phyloP scores from a whole-genome alignment of 2,888 invertebrate species.

The Amiota minor region DNA sequence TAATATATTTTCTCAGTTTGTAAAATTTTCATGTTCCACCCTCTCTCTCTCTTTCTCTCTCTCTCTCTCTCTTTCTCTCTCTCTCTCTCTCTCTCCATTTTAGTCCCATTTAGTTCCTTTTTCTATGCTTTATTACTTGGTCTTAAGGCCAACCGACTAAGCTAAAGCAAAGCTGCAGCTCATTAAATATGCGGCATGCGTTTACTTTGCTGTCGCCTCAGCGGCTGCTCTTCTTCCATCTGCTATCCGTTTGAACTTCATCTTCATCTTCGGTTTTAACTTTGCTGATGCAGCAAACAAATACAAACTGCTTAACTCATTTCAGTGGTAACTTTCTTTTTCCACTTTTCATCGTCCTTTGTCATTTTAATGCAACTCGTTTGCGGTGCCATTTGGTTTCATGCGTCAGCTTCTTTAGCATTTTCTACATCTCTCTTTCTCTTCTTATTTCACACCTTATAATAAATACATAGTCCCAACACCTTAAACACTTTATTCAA shows the following conservation, averaged over 20 bases:
- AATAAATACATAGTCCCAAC: background rate
- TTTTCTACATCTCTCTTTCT: background rate
- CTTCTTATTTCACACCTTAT: background rate
- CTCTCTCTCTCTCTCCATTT: too few relatives aligned
- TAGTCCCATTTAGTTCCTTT: too few relatives aligned
- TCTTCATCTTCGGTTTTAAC: background rate
- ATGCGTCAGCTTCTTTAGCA: background rate
- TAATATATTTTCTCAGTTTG: too few relatives aligned
- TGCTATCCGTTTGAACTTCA: background rate
- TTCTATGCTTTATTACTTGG: too few relatives aligned
- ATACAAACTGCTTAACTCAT: background rate
- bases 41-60: too few relatives aligned
- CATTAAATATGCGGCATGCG: conserved; percentile 22
- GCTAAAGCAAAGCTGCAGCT: background rate
- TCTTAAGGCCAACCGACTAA: too few relatives aligned
- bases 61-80: too few relatives aligned
- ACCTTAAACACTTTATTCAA: background rate
- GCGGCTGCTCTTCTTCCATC: background rate
- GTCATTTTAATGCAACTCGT: conserved; percentile 12
- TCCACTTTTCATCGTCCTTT: background rate
- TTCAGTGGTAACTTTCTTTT: background rate
- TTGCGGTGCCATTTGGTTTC: conserved; percentile 16
- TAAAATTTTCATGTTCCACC: too few relatives aligned
- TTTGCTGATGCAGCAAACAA: conserved; percentile 14
- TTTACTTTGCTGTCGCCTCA: background rate